These are phyloP conservation scores for Caenorhabditis uteleia DNA, from an alignment of 2,888 invertebrate genomes.

Conservation along the genomic window DNA sequence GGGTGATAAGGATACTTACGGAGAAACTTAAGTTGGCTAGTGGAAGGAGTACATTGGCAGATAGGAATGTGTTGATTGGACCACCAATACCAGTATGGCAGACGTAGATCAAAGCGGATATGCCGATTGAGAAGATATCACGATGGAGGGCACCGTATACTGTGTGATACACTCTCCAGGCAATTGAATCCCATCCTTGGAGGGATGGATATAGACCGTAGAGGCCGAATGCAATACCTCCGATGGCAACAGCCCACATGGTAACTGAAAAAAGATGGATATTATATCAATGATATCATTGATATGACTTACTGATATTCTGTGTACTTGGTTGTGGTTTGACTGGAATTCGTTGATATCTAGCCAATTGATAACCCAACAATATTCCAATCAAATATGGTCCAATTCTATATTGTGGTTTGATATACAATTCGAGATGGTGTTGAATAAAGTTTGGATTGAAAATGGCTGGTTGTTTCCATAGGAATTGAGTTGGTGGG, in stretches of 20 bases:
- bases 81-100: slow-evolving; percentile 69
- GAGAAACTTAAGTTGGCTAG: slow-evolving; percentile 68
- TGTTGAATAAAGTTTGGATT: slow-evolving; percentile 69
- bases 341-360: slow-evolving; percentile 45
- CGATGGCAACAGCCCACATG: slow-evolving; percentile 53
- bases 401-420: slow-evolving; percentile 64
- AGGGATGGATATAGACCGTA: slow-evolving; percentile 68
- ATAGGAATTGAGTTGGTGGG: slow-evolving; percentile 68
- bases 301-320: background rate
- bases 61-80: slow-evolving; percentile 62
- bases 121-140: slow-evolving; percentile 67
- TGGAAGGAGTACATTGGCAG: slow-evolving; percentile 62
- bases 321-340: slow-evolving; percentile 26
- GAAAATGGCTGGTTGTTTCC: slow-evolving; percentile 69
- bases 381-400: slow-evolving; percentile 67
- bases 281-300: slow-evolving; percentile 7
- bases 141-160: slow-evolving; percentile 68
- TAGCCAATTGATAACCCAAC: slow-evolving; percentile 66
- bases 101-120: slow-evolving; percentile 69
- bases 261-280: slow-evolving; percentile 20
- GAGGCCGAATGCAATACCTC: slow-evolving; percentile 59
- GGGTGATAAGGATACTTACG: slow-evolving; percentile 34
- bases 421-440: slow-evolving; percentile 68
- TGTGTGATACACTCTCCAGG: slow-evolving; percentile 65
- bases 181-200: slow-evolving; percentile 60